phyloP scores from a whole-genome alignment of 1,140 invertebrate genomes.

The Lepidostoma basale region DNA sequence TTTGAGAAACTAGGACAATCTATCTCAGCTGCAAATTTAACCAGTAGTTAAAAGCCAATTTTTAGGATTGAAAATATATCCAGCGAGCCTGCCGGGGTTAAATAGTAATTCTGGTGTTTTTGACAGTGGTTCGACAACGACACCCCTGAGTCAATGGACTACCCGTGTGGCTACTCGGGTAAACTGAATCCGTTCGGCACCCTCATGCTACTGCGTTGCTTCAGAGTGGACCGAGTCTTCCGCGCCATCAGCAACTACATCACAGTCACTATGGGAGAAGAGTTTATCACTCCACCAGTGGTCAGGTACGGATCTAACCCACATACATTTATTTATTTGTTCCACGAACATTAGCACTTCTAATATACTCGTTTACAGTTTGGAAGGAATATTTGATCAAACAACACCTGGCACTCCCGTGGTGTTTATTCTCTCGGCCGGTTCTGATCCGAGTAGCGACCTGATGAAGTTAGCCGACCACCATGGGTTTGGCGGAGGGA shows the following conservation, averaged over 20 bases:
- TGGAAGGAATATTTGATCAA: constrained; percentile 82
- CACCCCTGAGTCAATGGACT: constrained; percentile 70
- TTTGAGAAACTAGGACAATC: no score
- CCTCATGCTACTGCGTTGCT: constrained; percentile 84
- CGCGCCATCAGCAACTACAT: constrained; percentile 80
- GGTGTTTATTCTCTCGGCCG: constrained; percentile 86
- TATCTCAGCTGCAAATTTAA: no score
- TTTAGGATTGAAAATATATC: no score
- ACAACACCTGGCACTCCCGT: constrained; percentile 79
- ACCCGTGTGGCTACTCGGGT: constrained; percentile 72
- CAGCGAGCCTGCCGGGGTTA: no score
- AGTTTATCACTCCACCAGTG: constrained; percentile 83
- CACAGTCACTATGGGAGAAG: constrained; percentile 79
- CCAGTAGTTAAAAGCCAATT: no score
- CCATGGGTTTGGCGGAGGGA: constrained; percentile 71
- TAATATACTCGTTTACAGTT: constrained; percentile 56
- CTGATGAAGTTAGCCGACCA: constrained; percentile 85
- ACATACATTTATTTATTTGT: background rate
- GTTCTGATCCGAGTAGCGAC: constrained; percentile 86
- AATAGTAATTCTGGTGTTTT: no score
- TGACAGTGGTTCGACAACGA: constrained; percentile 83
- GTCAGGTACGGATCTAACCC: constrained; percentile 59
- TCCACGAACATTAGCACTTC: background rate
- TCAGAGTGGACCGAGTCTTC: constrained; percentile 86
- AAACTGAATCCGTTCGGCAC: constrained; percentile 72